phyloP scores from a whole-genome alignment of 2,113 vertebrate genomes.

The Microtus oregoni region DNA sequence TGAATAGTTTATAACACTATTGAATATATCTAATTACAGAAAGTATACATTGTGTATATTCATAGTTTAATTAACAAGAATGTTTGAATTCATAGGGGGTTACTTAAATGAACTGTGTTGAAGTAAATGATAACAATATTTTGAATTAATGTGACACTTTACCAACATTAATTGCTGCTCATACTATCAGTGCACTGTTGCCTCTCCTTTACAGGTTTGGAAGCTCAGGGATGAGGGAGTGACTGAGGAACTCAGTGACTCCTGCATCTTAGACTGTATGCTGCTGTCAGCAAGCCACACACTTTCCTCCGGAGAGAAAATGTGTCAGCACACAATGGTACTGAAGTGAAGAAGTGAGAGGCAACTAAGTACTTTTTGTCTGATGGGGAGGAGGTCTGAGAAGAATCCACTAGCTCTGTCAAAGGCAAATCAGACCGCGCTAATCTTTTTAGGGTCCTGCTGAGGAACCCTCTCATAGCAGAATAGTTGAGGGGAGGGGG shows the following conservation, averaged over 20 bases:
- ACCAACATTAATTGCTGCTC: slow-evolving; percentile 63
- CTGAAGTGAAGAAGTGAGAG: slow-evolving; percentile 19
- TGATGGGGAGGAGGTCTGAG: not conserved
- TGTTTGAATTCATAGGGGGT: slow-evolving; percentile 59
- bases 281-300: slow-evolving; percentile 48
- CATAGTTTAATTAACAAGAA: slow-evolving; percentile 45
- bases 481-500: not conserved
- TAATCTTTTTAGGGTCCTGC: not conserved
- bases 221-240: slow-evolving; percentile 38
- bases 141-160: slow-evolving; percentile 62
- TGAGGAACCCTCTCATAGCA: not conserved
- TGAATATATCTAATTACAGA: not conserved
- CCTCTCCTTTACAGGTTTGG: slow-evolving; percentile 49
- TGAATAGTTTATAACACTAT: not conserved
- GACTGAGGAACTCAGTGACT: slow-evolving; percentile 58
- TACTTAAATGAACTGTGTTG: slow-evolving; percentile 65
- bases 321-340: slow-evolving; percentile 29
- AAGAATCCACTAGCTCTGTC: not conserved
- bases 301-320: slow-evolving; percentile 39
- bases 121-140: slow-evolving; percentile 73
- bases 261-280: slow-evolving; percentile 43
- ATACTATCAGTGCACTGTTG: slow-evolving; percentile 34
- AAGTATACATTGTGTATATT: not conserved
- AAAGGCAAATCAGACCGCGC: not conserved
- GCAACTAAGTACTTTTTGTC: not conserved